Conservation (phyloP, 1,140 invertebrate species). For the Drosophila melanica region DNA sequence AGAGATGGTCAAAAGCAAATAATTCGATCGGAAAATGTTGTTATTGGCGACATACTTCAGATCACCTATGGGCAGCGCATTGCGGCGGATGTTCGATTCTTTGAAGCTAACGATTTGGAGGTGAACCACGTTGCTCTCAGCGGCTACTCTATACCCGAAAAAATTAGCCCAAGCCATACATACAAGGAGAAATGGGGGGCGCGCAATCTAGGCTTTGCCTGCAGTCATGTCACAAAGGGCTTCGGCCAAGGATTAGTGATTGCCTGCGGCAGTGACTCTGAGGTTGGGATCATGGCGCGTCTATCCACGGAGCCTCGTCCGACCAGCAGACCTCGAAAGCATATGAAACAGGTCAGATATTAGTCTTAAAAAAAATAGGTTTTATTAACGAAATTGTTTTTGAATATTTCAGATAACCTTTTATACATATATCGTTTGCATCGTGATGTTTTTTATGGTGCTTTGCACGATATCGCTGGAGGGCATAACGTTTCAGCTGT, state of each 20-base stretch:
- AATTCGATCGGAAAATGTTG: conserved; percentile 36
- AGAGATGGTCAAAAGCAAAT: conserved; percentile 44
- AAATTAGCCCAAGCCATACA: conserved; percentile 16
- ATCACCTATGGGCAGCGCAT: conserved; percentile 50
- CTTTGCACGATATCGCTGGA: conserved; percentile 1
- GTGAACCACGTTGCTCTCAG: conserved; percentile 56
- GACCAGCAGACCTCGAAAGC: neutral
- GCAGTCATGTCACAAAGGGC: conserved; percentile 54
- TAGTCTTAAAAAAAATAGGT: too few relatives aligned
- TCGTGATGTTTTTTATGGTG: neutral
- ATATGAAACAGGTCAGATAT: conserved; percentile 37
- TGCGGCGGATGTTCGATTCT: conserved; percentile 58
- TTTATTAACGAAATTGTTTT: too few relatives aligned
- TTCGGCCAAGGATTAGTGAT: conserved; percentile 52
- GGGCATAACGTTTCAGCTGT: neutral
- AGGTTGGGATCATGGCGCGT: conserved; percentile 39
- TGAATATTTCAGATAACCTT: too few relatives aligned
- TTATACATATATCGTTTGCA: conserved; percentile 7
- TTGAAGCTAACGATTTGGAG: conserved; percentile 28
- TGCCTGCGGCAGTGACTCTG: conserved; percentile 50
- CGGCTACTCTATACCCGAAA: conserved; percentile 33
- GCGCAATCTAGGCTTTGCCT: conserved; percentile 56
- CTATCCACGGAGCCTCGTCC: conserved; percentile 34
- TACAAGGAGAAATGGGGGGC: conserved; percentile 35
- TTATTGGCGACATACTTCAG: conserved; percentile 48